Conservation (phyloP, 2,113 vertebrate genomes). For the Prionailurus bengalensis region DNA sequence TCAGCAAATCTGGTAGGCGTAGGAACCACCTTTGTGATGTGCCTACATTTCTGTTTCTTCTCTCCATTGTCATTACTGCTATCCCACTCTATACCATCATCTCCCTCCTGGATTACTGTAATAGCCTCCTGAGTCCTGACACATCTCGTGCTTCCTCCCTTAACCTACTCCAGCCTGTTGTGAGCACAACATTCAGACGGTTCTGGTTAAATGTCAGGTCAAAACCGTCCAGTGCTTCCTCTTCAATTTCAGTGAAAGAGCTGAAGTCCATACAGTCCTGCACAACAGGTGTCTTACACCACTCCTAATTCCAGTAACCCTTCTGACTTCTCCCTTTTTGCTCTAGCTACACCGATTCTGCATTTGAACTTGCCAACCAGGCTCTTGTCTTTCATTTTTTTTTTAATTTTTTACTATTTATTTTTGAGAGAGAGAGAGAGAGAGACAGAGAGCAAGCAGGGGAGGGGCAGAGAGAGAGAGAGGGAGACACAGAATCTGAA, state of each 20-base stretch:
- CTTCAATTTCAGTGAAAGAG: neutral
- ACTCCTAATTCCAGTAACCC: neutral
- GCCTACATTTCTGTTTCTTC: neutral
- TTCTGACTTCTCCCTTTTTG: neutral
- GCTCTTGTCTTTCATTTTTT: neutral
- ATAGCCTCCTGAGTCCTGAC: neutral
- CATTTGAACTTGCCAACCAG: neutral
- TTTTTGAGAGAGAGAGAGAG: too few relatives aligned
- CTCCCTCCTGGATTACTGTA: neutral
- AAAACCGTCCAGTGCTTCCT: neutral
- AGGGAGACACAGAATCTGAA: too few relatives aligned
- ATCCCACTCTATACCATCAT: neutral
- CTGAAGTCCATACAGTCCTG: neutral
- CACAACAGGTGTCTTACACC: neutral
- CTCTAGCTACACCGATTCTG: neutral
- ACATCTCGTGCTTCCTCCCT: neutral
- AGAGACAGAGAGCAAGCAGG: too few relatives aligned
- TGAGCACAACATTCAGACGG: neutral
- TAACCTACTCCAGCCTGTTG: neutral
- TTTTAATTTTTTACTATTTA: too few relatives aligned
- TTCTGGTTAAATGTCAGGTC: neutral
- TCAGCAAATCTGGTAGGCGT: neutral
- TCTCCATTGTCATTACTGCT: neutral
- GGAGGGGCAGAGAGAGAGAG: too few relatives aligned
- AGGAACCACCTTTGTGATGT: neutral